Base-by-base conservation (phyloP, 1,140 invertebrate species). In the Phymastichus coffea region DNA sequence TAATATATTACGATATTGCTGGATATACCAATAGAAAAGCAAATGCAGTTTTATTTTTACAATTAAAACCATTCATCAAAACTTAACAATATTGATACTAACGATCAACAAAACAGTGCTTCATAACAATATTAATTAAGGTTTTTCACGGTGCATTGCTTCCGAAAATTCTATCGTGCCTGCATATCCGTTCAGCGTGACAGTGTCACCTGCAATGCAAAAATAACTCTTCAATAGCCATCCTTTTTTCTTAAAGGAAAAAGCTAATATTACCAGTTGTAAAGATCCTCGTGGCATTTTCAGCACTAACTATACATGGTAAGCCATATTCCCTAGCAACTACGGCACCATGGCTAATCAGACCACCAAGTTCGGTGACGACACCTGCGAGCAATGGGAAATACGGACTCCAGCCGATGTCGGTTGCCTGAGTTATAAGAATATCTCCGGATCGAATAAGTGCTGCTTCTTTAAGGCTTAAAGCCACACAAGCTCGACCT, bases 321-420 rank as follows among this genome's bases (percentile, higher is more conserved):
- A 94, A 70, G 0, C 91, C 91, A 74, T 92, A 94, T 77, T 94
- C 92, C 63, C 92, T 80, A 2, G 92, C 92, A n/a, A 94, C 89
- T 0, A 94, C 92, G 49, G 92, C 91, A 44, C 91, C 92, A 69
- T 95, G 92, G 37, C 91, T 93, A 61, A 94, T 86, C 1, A 94
- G 81, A 38, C 93, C 92, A 17, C 92, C 92, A 6, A 93, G 77
- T 77, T 95, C 92, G 0, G 92, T 94, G 4, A 93, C 87, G 12
- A 95, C 83, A 15, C 91, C 93, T 2, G 82, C 77, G 4, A 94
- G 73, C 7, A 94, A 79, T 0, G 92, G 90, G 69, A 94, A 95
- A 72, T 92, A 94, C 1, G 92, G 91, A 15, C 88, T 88, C 92
- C 92, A 95, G 14, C 88, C 91, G 56, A 94, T 89, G 70, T 95